phyloP scores from a whole-genome alignment of 2,888 invertebrate species.

The Athetis lepigone region DNA sequence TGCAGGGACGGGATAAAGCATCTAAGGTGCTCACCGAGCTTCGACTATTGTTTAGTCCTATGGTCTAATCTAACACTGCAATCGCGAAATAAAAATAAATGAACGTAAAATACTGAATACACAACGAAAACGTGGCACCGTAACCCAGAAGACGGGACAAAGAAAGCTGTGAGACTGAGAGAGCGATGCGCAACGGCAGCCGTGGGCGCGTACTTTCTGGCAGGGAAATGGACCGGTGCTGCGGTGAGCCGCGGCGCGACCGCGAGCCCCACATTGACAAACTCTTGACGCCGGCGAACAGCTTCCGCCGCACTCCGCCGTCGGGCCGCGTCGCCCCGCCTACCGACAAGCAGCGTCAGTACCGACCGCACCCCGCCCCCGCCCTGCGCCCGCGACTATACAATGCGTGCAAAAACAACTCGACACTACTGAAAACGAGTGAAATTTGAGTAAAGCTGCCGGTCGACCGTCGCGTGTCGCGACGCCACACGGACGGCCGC shows the following conservation, averaged over 20 bases:
- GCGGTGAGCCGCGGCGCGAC: slow-evolving; percentile 92
- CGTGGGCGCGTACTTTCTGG: slow-evolving; percentile 94
- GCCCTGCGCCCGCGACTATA: slow-evolving; percentile 86
- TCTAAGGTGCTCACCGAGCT: slow-evolving; percentile 84
- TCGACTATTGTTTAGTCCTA: slow-evolving; percentile 83
- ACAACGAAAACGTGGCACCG: slow-evolving; percentile 86
- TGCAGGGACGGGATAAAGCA: slow-evolving; percentile 84
- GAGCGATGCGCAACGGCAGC: slow-evolving; percentile 85
- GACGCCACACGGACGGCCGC: slow-evolving; percentile 70
- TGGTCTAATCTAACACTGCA: slow-evolving; percentile 86
- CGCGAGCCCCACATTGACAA: slow-evolving; percentile 94
- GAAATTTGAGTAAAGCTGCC: slow-evolving; percentile 85
- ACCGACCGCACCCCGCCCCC: slow-evolving; percentile 83
- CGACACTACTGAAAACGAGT: slow-evolving; percentile 89
- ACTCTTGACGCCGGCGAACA: slow-evolving; percentile 95
- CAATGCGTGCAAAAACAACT: slow-evolving; percentile 86
- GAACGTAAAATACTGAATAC: slow-evolving; percentile 82
- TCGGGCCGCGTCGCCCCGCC: slow-evolving; percentile 90
- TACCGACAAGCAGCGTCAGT: slow-evolving; percentile 88
- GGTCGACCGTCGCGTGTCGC: slow-evolving; percentile 71
- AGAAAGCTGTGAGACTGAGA: slow-evolving; percentile 87
- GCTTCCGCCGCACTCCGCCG: slow-evolving; percentile 93
- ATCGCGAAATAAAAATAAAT: slow-evolving; percentile 81
- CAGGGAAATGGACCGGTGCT: slow-evolving; percentile 96
- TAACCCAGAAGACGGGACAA: slow-evolving; percentile 86